Conservation (phyloP, 2,113 vertebrate genomes). For the Melanerpes formicivorus region DNA sequence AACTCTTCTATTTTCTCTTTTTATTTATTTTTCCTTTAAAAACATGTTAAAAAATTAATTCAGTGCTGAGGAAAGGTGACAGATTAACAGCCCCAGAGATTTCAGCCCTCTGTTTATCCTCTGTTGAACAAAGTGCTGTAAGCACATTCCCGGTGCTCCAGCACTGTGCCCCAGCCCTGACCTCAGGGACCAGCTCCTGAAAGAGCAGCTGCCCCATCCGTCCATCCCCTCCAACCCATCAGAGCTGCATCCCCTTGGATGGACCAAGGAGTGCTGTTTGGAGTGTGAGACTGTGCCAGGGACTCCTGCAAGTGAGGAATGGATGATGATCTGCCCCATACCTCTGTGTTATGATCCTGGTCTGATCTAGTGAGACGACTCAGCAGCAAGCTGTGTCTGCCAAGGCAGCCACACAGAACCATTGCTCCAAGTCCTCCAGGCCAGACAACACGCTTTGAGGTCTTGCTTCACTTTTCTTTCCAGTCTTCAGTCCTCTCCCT, state of each 20-base stretch:
- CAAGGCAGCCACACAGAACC: not conserved
- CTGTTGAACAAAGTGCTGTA: not conserved
- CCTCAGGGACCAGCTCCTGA: not conserved
- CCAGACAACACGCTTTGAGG: not conserved
- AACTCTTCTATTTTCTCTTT: constrained; percentile 44
- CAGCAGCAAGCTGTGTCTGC: not conserved
- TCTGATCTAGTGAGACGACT: not conserved
- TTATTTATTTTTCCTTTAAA: constrained; percentile 65
- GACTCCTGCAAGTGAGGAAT: not conserved
- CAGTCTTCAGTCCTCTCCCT: not conserved
- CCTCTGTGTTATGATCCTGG: not conserved
- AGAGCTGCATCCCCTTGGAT: not conserved
- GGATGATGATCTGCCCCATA: fast-evolving
- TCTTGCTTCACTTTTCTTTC: not conserved
- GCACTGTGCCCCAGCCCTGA: constrained; percentile 25
- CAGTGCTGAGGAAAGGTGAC: constrained; percentile 47
- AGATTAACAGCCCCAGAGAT: constrained; percentile 63
- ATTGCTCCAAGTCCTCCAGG: not conserved
- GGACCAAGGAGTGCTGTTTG: not conserved
- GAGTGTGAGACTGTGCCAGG: not conserved
- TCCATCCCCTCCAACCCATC: not conserved
- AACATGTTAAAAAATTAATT: constrained; percentile 62
- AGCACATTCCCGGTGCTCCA: not conserved
- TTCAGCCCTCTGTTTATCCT: constrained; percentile 56
- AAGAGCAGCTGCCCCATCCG: not conserved